phyloP scores from a whole-genome alignment of 2,888 invertebrate species.

The Danaus chrysippus region DNA sequence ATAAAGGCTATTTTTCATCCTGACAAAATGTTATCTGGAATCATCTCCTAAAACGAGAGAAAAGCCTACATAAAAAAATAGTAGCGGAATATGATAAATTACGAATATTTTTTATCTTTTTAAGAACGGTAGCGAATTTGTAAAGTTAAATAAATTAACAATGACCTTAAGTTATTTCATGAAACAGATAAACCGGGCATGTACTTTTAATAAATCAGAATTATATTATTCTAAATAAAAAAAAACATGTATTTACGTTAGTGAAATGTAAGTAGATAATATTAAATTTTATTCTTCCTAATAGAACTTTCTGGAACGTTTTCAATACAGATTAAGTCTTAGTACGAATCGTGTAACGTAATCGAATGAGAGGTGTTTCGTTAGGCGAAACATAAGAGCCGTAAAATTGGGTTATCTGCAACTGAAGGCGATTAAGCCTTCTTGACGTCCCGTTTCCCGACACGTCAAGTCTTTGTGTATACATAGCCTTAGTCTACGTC shows the following conservation, averaged over 20 bases:
- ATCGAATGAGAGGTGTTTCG: constrained; percentile 34
- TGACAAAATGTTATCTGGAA: no score
- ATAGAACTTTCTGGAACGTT: constrained; percentile 12
- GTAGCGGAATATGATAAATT: no score
- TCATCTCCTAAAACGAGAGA: no score
- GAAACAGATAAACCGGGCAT: neutral
- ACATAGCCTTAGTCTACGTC: neutral
- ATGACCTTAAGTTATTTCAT: no score
- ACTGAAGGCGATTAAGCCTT: constrained; percentile 34
- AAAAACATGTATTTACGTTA: neutral
- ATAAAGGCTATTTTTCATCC: no score
- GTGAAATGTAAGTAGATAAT: neutral
- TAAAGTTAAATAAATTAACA: no score
- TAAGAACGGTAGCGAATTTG: no score
- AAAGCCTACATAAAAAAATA: no score
- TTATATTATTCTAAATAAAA: neutral
- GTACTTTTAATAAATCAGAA: neutral
- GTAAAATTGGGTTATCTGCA: constrained; percentile 36
- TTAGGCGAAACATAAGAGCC: constrained; percentile 33
- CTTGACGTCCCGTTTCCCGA: constrained; percentile 30
- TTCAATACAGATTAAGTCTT: constrained; percentile 21
- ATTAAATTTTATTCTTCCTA: constrained; percentile 1
- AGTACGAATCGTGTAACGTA: constrained; percentile 28
- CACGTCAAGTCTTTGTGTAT: constrained; percentile 23
- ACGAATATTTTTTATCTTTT: no score